Evolutionary conservation across 2,113 vertebrate species (phyloP).

Genomic region (Amblyopsis rosae): DNA sequence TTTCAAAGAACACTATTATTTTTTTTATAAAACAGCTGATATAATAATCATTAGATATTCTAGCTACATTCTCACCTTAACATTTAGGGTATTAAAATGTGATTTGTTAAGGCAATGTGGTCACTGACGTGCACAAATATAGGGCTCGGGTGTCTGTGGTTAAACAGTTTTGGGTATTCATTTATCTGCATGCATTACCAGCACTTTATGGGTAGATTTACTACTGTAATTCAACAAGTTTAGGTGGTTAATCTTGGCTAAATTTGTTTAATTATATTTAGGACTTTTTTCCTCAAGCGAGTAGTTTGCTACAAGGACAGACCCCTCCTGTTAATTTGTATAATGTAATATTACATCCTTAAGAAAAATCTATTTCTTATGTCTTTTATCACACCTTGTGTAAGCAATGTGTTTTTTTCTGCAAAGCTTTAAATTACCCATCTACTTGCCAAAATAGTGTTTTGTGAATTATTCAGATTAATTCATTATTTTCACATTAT

Average conservation of each 20-base stretch:
- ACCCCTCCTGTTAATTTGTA: constrained; percentile 1
- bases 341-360: not conserved
- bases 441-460: constrained; percentile 31
- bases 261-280: constrained; percentile 6
- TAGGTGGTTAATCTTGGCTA: not conserved
- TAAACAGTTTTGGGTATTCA: not conserved
- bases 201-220: not conserved
- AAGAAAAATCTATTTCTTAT: constrained; percentile 6
- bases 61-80: not conserved
- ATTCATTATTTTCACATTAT: constrained; percentile 11
- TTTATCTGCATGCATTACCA: not conserved
- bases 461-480: constrained; percentile 9
- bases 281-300: not conserved
- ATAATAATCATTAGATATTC: not conserved
- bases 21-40: not conserved
- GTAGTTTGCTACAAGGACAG: too few species aligned
- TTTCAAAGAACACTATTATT: not conserved
- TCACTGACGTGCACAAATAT: not conserved
- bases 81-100: not conserved
- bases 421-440: constrained; percentile 46
- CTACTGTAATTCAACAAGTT: not conserved
- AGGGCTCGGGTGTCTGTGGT: not conserved
- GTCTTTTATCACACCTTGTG: not conserved
- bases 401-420: constrained; percentile 9
- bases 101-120: not conserved